phyloP scores from a whole-genome alignment of 2,797 vertebrate genomes.

The Tragelaphus eurycerus region DNA sequence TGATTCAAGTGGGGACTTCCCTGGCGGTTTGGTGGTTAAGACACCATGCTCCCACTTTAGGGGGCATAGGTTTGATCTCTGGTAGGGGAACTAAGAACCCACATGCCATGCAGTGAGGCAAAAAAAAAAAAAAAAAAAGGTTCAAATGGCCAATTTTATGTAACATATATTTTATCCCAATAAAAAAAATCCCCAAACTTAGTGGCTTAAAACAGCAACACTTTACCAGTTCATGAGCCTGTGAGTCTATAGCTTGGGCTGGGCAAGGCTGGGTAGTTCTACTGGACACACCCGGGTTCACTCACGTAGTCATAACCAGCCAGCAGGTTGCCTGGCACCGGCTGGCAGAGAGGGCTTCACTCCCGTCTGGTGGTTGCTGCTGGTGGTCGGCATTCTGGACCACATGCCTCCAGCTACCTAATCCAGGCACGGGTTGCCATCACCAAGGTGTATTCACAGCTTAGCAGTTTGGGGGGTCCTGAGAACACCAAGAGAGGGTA shows the following conservation, averaged over 20 bases:
- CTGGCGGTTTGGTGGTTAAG: background rate
- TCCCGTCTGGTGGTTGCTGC: background rate
- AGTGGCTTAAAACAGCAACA: background rate
- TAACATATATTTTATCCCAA: background rate
- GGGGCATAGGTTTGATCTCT: background rate
- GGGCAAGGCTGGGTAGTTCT: background rate
- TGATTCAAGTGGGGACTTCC: background rate
- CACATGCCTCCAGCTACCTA: background rate
- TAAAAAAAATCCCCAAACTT: background rate
- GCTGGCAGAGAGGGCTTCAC: background rate
- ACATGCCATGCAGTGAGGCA: background rate
- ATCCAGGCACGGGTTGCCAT: background rate
- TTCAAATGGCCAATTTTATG: background rate
- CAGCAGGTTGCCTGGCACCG: background rate
- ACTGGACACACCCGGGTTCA: background rate
- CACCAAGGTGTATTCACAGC: background rate
- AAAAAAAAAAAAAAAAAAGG: background rate
- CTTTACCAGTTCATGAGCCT: background rate
- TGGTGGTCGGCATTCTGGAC: background rate
- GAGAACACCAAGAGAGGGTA: background rate
- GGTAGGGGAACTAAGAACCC: background rate
- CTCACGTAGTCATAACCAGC: background rate
- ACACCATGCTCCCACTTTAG: background rate
- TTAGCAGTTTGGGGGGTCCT: background rate
- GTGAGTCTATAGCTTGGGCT: background rate